Evolutionary conservation across 2,113 vertebrate species (phyloP), one percentile per base, ranked within the genome.

Genomic region (Himantopus leucocephalus): DNA sequence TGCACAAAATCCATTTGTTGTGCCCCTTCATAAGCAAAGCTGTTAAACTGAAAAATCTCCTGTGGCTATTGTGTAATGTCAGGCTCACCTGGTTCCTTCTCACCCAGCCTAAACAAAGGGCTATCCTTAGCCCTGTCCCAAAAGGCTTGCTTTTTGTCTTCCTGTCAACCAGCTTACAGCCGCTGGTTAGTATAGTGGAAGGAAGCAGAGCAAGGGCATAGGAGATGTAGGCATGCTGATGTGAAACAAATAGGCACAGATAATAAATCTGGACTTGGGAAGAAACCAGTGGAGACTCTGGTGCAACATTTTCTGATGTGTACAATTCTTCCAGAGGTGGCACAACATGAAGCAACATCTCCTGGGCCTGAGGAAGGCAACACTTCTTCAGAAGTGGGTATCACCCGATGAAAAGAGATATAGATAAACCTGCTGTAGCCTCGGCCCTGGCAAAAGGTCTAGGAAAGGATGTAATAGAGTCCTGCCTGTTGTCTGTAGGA

Each of bases 21-120:
- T 77, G 73, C 59, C 86, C 64, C 52, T 92, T 91, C 62, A 62
- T 84, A 94, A 94, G 41, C 50, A 88, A 89, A 84, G 64, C 68
- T 72, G 63, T 91, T 94, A 86, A 93, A 92, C 85, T 78, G 79
- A 88, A 96, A 96, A 86, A 64, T 75, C 53, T 81, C 68, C 35
- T 58, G 11, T 3, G n/a, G 64, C 56, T 94, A 14, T 67, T 35
- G 47, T 75, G 60, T 52, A 72, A 91, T 34, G 53, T 60, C 39
- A 92, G 43, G 41, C 22, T 91, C 64, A 91, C 73, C 56, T 64
- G 68, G 14, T 21, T 90, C 37, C 43, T 74, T 74, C 50, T 71
- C 70, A 74, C 48, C 26, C 55, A 67, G 35, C 8, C 63, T 74
- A 59, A 77, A 93, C 60, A 90, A 79, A 76, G 45, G 67, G 12